These are phyloP conservation scores for Acronicta leporina DNA, from an alignment of 2,888 invertebrate species.

Conservation along the genomic window DNA sequence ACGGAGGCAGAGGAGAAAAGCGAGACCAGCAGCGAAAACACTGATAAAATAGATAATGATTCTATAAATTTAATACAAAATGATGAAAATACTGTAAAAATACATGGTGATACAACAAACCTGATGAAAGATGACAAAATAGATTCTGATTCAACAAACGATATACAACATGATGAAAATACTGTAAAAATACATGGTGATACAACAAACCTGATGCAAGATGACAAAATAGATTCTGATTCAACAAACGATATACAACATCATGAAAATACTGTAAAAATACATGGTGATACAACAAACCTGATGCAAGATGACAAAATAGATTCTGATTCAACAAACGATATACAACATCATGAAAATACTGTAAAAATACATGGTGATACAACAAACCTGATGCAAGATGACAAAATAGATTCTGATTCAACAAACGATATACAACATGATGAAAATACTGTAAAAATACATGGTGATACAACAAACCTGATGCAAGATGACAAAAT, in stretches of 20 bases:
- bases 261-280: conserved; percentile 5
- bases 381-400: neutral
- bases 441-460: too few relatives aligned
- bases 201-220: neutral
- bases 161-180: neutral
- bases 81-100: conserved; percentile 5
- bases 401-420: neutral
- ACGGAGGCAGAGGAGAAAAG: neutral
- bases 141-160: neutral
- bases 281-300: neutral
- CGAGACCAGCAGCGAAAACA: neutral
- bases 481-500: too few relatives aligned
- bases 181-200: conserved; percentile 7
- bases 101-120: neutral
- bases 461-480: too few relatives aligned
- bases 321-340: neutral
- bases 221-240: conserved; percentile 9
- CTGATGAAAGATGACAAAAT: conserved; percentile 4
- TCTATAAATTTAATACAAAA: neutral
- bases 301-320: conserved; percentile 4
- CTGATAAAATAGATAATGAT: conserved; percentile 10
- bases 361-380: conserved; percentile 7
- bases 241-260: neutral
- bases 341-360: neutral
- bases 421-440: too few relatives aligned